A percentile compares a stretch with the other conserved stretches of the same genome.
Evolutionary conservation across 2,888 invertebrate species (phyloP).

Genomic region (Leuctra nigra): DNA sequence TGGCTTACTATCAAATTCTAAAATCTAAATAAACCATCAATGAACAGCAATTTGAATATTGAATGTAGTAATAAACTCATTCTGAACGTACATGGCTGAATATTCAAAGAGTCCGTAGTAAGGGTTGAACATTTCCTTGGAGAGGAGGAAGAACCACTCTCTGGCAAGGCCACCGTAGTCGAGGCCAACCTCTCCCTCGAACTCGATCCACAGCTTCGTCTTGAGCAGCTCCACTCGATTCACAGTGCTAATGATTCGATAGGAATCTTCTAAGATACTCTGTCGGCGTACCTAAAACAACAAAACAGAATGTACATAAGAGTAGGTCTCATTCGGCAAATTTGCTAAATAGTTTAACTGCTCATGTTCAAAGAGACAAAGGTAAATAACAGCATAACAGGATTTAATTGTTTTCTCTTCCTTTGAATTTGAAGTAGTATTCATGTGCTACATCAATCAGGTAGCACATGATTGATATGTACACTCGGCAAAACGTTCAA

Average conservation of each 20-base stretch:
- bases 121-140: slow-evolving; percentile 99
- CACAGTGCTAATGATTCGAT: slow-evolving; percentile 87
- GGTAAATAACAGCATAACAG: too few relatives aligned
- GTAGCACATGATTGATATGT: too few relatives aligned
- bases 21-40: too few relatives aligned
- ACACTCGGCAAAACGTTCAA: too few relatives aligned
- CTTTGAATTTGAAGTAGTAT: too few relatives aligned
- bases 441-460: too few relatives aligned
- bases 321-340: too few relatives aligned
- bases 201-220: slow-evolving; percentile 98
- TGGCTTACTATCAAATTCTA: not conserved
- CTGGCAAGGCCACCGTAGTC: slow-evolving; percentile 96
- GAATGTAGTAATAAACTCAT: too few relatives aligned
- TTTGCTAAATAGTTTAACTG: too few relatives aligned
- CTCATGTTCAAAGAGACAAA: too few relatives aligned
- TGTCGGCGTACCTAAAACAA: slow-evolving; percentile 67
- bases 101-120: slow-evolving; percentile 99
- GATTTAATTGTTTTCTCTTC: too few relatives aligned
- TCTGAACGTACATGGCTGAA: slow-evolving; percentile 83
- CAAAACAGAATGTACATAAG: too few relatives aligned
- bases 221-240: slow-evolving; percentile 87
- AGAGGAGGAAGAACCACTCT: slow-evolving; percentile 98
- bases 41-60: not conserved
- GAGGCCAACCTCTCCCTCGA: slow-evolving; percentile 92
- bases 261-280: slow-evolving; percentile 95